Conservation (phyloP, 2,797 vertebrate species). For the Semotilus atromaculatus region DNA sequence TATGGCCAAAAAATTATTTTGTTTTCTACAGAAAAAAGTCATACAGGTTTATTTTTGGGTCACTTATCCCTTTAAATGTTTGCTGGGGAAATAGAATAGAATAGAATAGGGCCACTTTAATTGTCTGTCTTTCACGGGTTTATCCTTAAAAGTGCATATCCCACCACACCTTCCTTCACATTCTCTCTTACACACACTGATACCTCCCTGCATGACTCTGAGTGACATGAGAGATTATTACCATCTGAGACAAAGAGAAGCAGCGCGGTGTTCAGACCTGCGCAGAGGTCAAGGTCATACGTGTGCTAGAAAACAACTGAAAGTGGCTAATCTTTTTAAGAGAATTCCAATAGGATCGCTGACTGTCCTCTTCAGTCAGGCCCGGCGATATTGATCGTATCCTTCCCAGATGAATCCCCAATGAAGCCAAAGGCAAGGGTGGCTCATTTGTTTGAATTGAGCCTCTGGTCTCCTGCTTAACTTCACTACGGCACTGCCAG, state of each 20-base stretch:
- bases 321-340: slow-evolving; percentile 73
- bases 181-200: background rate
- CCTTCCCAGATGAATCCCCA: slow-evolving; percentile 78
- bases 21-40: background rate
- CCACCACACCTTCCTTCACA: background rate
- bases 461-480: slow-evolving; percentile 39
- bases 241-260: background rate
- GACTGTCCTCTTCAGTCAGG: slow-evolving; percentile 67
- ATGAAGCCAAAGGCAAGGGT: slow-evolving; percentile 74
- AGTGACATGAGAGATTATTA: slow-evolving; percentile 26
- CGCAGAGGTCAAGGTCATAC: slow-evolving; percentile 27
- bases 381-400: slow-evolving; percentile 74
- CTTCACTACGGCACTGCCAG: background rate
- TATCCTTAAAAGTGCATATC: background rate
- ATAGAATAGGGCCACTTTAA: background rate
- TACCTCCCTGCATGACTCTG: slow-evolving; percentile 18
- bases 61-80: background rate
- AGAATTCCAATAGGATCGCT: slow-evolving; percentile 76
- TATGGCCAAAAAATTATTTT: background rate
- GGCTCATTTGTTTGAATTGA: slow-evolving; percentile 68
- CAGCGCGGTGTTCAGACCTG: slow-evolving; percentile 14
- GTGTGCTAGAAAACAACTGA: slow-evolving; percentile 60
- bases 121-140: background rate
- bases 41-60: background rate
- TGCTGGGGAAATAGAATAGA: background rate